Base-by-base conservation (phyloP, 2,797 vertebrate genomes). In the Phalanger gymnotis region DNA sequence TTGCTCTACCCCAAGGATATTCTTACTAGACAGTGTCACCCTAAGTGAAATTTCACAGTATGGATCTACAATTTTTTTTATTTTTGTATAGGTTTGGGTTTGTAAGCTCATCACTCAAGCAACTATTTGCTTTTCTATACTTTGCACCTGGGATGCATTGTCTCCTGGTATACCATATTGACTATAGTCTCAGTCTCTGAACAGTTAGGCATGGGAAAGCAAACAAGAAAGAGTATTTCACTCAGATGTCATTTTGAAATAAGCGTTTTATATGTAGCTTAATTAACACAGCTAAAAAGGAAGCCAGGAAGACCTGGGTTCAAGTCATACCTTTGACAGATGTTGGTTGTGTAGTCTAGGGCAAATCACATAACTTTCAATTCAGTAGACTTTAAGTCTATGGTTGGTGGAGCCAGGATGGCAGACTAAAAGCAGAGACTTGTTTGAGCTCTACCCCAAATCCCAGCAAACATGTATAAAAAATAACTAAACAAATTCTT, bases 81-180 rank as follows among this genome's bases (percentile, higher is more conserved):
- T 81, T 81, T 81, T 81, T 81, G 73, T 81, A 22, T 47, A 81
- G 13, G 28, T 95, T 92, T 54, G 93, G 5, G 55, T 51, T 57
- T 57, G 6, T 47, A 14, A 92, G n/a, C 19, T 90, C 14, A 56
- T 47, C 14, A 56, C 47, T 47, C 93, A 94, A 90, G 25, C 5
- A 2, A 30, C 13, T 91, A 16, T 81, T 58, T 13, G 22, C 90
- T 94, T 91, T 92, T 0, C 12, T 92, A 54, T 0, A 54, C 92
- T 92, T 97, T 91, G 53, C 96, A 94, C 47, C 89, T 56, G 53
- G 11, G 91, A 58, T 57, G 40, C 3, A 47, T 12, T 91, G 11
- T 11, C n/a, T 94, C 56, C 22, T 73, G 93, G 61, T 52, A 30
- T 94, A 31, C 0, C 56, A 0, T 52, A 58, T 81, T 81, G 73